These are phyloP conservation scores for Acrocyrtus sp. DNA, from an alignment of 2,888 invertebrate genomes.

Conservation along the genomic window DNA sequence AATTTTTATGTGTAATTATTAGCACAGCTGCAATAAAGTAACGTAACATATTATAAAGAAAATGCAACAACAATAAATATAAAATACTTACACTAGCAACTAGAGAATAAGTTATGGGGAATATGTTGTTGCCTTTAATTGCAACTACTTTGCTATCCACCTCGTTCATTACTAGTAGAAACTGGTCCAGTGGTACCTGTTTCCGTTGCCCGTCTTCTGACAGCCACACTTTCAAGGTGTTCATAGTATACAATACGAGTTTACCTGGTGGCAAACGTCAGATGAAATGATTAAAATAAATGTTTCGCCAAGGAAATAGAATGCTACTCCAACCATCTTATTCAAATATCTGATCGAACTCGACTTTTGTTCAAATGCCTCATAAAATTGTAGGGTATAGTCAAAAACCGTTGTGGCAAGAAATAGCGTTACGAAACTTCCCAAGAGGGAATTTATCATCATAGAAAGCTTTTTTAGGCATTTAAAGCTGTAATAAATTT, in stretches of 20 bases:
- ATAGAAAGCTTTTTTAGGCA: too few relatives aligned
- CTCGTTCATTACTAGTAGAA: background rate
- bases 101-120: background rate
- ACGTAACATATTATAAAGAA: too few relatives aligned
- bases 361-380: too few relatives aligned
- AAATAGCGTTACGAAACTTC: background rate
- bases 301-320: background rate
- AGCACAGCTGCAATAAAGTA: too few relatives aligned
- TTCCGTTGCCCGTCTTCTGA: background rate
- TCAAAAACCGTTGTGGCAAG: background rate
- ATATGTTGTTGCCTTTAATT: conserved; percentile 5
- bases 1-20: too few relatives aligned
- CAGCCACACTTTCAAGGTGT: background rate
- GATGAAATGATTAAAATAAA: background rate
- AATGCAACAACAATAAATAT: too few relatives aligned
- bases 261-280: background rate
- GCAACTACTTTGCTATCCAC: background rate
- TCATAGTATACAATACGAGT: too few relatives aligned
- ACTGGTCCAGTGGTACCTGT: background rate
- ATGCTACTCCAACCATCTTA: background rate
- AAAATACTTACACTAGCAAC: background rate
- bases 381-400: background rate
- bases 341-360: background rate
- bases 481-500: too few relatives aligned
- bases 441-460: background rate